Conservation (phyloP, 92 coral and sea anemone genomes). For the Porites lobata region DNA sequence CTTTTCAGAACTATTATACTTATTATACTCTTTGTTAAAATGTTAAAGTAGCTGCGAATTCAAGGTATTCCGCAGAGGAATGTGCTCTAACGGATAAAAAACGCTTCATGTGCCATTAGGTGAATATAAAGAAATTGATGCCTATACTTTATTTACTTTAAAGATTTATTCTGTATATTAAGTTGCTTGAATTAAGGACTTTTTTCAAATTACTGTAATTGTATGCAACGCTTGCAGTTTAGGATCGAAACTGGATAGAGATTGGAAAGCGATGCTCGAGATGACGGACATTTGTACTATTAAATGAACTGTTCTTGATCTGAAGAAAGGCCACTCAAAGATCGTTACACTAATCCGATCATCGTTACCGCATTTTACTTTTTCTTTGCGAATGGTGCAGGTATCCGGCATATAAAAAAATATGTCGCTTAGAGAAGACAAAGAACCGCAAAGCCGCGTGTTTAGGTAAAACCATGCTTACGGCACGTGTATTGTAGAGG, state of each 20-base stretch:
- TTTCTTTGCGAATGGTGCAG: background rate
- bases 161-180: no score
- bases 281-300: no score
- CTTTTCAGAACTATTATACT: background rate
- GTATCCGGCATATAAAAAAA: background rate
- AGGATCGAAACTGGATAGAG: no score
- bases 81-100: background rate
- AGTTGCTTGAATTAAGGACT: no score
- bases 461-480: slow-evolving; percentile 19
- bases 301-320: no score
- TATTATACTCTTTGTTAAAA: background rate
- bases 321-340: no score
- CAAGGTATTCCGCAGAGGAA: background rate
- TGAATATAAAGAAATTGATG: background rate
- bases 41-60: slow-evolving; percentile 2
- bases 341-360: no score
- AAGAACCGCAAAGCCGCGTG: slow-evolving; percentile 27
- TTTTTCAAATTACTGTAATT: no score
- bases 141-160: no score
- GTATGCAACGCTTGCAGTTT: no score
- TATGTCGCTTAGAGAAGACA: slow-evolving; percentile 7
- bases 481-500: slow-evolving; percentile 18
- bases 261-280: no score
- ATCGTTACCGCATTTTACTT: no score
- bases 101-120: background rate